Conservation (phyloP, 2,888 invertebrate genomes). For the Crematogaster levior region DNA sequence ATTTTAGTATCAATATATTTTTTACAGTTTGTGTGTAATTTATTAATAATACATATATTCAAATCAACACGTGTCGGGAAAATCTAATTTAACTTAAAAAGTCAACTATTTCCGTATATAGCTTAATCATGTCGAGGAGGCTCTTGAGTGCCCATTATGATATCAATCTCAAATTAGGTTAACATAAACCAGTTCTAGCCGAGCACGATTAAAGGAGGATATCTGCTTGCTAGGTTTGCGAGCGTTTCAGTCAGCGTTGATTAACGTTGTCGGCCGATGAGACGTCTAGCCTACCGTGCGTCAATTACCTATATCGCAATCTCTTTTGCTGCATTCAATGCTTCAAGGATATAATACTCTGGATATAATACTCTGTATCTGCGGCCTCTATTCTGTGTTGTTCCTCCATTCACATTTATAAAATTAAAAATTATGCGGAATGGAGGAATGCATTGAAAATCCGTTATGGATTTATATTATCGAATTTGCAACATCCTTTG, state of each 20-base stretch:
- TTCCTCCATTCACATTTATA: constrained; percentile 3
- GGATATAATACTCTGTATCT: constrained; percentile 13
- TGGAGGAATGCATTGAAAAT: background rate
- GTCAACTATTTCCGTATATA: background rate
- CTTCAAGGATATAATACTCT: constrained; percentile 32
- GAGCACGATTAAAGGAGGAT: constrained; percentile 50
- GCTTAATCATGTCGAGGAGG: background rate
- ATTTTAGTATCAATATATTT: background rate
- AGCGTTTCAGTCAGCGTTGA: constrained; percentile 50
- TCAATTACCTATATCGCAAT: constrained; percentile 50
- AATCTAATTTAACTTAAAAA: constrained; percentile 14
- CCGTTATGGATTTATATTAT: too few species aligned
- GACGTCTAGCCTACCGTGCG: constrained; percentile 33
- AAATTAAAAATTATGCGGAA: too few species aligned
- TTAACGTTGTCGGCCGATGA: constrained; percentile 59
- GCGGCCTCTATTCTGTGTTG: background rate
- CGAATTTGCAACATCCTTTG: constrained; percentile 21
- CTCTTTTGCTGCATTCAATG: constrained; percentile 57
- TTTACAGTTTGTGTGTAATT: background rate
- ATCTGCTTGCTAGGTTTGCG: constrained; percentile 29
- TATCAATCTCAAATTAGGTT: constrained; percentile 29
- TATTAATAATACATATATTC: background rate
- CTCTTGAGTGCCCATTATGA: background rate
- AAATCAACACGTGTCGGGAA: background rate
- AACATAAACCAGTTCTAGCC: constrained; percentile 38